Conservation (phyloP, 1,140 invertebrate genomes). For the Dendrolimus punctatus region DNA sequence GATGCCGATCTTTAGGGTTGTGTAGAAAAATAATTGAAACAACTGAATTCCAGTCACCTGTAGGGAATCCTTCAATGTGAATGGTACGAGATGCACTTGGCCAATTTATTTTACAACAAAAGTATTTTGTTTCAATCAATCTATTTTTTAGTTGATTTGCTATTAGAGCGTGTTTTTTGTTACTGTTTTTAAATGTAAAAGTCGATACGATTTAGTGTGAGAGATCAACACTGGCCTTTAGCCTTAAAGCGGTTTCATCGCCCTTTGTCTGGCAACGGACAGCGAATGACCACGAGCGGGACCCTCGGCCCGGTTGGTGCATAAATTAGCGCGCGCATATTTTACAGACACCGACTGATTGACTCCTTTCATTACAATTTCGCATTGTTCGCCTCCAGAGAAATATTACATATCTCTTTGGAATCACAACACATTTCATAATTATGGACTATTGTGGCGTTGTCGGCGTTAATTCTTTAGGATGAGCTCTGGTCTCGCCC, state of each 20-base stretch:
- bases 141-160: too few species aligned
- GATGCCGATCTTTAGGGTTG: too few species aligned
- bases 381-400: constrained; percentile 57
- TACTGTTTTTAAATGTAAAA: too few species aligned
- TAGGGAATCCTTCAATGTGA: too few species aligned
- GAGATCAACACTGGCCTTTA: too few species aligned
- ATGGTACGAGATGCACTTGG: too few species aligned
- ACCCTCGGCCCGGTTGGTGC: constrained; percentile 21
- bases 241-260: constrained; percentile 23
- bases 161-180: too few species aligned
- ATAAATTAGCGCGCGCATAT: constrained; percentile 61
- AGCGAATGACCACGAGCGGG: constrained; percentile 19
- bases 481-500: constrained; percentile 43
- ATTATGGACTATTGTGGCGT: constrained; percentile 69
- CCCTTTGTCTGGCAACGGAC: constrained; percentile 42
- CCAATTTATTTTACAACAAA: too few species aligned
- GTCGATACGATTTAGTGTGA: too few species aligned
- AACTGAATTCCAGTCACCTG: too few species aligned
- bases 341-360: constrained; percentile 63
- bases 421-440: constrained; percentile 70
- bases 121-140: too few species aligned
- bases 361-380: constrained; percentile 66
- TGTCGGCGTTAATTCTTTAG: constrained; percentile 55
- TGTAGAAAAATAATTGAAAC: too few species aligned
- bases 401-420: constrained; percentile 58